Conservation (phyloP, 2,797 vertebrate species). For the Enteromius viviparus region DNA sequence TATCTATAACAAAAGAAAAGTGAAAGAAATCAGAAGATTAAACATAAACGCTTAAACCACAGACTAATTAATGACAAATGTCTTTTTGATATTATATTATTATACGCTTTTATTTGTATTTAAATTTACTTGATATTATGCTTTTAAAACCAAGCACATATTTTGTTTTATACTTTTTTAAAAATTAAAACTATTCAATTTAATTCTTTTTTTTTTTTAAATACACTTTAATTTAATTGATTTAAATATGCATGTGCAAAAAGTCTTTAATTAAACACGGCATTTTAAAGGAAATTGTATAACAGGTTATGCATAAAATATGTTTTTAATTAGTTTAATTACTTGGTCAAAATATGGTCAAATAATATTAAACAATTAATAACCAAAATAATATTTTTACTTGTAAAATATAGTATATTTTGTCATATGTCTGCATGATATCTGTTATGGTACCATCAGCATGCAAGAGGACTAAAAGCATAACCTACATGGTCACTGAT, state of each 20-base stretch:
- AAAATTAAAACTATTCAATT: background rate
- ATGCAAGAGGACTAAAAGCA: conserved; percentile 37
- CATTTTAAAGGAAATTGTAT: background rate
- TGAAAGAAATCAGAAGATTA: background rate
- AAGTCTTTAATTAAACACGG: background rate
- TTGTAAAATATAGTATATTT: conserved; percentile 20
- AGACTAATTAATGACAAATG: background rate
- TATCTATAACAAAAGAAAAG: conserved; percentile 76
- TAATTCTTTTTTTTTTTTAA: background rate
- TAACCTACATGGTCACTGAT: conserved; percentile 79
- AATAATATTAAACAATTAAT: background rate
- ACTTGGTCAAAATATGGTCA: background rate
- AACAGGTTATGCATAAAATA: background rate
- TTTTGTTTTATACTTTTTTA: background rate
- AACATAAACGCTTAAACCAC: background rate
- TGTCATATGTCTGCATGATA: conserved; percentile 43
- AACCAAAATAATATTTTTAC: background rate
- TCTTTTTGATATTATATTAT: background rate
- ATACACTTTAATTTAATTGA: background rate
- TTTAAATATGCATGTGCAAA: background rate
- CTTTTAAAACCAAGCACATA: background rate
- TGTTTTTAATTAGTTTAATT: background rate
- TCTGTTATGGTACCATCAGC: conserved; percentile 38
- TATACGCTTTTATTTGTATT: background rate
- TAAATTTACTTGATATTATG: background rate